Percentiles rank a stretch among this genome's conserved stretches.
Conservation (phyloP, 2,888 invertebrate species). For the Sympetrum striolatum region DNA sequence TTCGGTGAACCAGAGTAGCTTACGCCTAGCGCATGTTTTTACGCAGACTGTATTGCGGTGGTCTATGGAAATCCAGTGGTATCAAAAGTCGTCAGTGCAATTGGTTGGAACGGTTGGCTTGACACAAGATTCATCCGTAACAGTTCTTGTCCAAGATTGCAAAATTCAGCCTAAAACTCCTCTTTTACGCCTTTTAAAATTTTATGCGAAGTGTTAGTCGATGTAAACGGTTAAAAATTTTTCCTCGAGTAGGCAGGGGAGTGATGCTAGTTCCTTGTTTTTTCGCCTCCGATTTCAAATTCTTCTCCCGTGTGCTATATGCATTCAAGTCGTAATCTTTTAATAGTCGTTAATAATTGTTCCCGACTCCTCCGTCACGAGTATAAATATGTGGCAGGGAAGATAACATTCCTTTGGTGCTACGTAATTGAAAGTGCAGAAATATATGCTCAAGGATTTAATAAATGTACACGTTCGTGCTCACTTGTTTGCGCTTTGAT, state of each 20-base stretch:
- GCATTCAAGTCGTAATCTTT: neutral
- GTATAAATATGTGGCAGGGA: constrained; percentile 40
- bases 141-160: neutral
- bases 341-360: constrained; percentile 28
- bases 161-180: neutral
- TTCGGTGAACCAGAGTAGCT: neutral
- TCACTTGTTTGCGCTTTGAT: constrained; percentile 39
- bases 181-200: neutral
- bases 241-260: neutral
- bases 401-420: constrained; percentile 42
- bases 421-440: constrained; percentile 36
- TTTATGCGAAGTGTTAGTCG: neutral
- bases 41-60: neutral
- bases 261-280: constrained; percentile 28
- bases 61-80: neutral
- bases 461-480: constrained; percentile 40
- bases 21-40: neutral
- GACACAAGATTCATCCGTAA: neutral
- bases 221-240: neutral
- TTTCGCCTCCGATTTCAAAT: neutral
- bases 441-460: constrained; percentile 41
- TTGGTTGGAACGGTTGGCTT: neutral
- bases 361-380: constrained; percentile 26
- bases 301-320: neutral
- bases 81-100: neutral